Conservation (phyloP, 2,113 vertebrate species). For the Propithecus coquereli region DNA sequence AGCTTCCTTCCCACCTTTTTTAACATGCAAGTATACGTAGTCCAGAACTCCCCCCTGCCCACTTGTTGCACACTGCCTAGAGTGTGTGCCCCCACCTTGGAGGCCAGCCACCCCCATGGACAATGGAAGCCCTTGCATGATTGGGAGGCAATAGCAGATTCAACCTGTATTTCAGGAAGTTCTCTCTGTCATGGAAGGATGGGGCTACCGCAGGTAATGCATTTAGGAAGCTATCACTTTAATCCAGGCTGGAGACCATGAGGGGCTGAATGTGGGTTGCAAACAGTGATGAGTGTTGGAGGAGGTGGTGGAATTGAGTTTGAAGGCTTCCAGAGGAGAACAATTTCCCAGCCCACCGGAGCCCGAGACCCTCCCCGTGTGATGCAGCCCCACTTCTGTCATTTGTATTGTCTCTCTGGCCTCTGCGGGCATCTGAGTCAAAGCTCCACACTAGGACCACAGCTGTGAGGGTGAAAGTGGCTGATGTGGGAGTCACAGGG, state of each 20-base stretch:
- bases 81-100: no score
- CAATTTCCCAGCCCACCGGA: background rate
- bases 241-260: background rate
- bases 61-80: background rate
- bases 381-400: background rate
- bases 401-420: background rate
- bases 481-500: no score
- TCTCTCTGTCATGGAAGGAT: no score
- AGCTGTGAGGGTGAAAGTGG: background rate
- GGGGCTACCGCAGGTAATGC: background rate
- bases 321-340: no score
- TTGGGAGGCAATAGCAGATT: background rate
- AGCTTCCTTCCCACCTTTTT: background rate
- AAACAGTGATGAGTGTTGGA: no score
- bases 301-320: background rate
- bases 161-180: background rate
- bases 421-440: background rate
- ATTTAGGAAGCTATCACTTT: background rate
- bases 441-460: background rate
- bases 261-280: background rate
- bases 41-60: background rate
- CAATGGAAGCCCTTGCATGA: background rate
- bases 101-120: background rate
- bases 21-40: background rate
- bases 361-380: background rate